A percentile compares a stretch with the other conserved stretches of the same genome.
Conservation (phyloP, 2,797 vertebrate genomes). For the Hypotaenidia okinawae region DNA sequence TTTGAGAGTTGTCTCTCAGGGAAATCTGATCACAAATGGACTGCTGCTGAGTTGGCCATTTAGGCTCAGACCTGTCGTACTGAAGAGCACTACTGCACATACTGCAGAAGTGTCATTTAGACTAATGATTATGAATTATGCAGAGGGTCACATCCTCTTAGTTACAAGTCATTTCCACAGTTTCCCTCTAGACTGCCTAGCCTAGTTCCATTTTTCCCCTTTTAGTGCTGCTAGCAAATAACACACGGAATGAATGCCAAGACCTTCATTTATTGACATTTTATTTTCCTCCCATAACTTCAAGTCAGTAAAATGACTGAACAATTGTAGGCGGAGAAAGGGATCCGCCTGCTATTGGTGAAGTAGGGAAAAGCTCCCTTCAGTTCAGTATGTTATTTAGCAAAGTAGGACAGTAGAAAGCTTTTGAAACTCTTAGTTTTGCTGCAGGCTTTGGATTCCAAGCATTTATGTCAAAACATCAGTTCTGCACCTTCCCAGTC, state of each 20-base stretch:
- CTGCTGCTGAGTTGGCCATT: conserved; percentile 69
- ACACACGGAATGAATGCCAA: conserved; percentile 64
- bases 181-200: conserved; percentile 73
- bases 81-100: conserved; percentile 66
- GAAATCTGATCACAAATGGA: conserved; percentile 68
- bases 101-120: conserved; percentile 79
- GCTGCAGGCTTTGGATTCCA: not conserved
- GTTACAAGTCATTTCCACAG: conserved; percentile 81
- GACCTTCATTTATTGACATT: conserved; percentile 72
- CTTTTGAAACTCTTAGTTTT: not conserved
- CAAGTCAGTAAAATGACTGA: not conserved
- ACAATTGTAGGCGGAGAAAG: not conserved
- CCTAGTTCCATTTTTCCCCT: conserved; percentile 20
- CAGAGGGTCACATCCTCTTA: conserved; percentile 80
- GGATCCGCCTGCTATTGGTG: not conserved
- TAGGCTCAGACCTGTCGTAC: conserved; percentile 44
- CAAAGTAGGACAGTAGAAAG: not conserved
- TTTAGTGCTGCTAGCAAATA: conserved; percentile 69
- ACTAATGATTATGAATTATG: conserved; percentile 86
- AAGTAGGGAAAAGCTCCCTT: not conserved
- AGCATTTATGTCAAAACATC: not conserved
- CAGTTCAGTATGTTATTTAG: not conserved
- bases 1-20: conserved; percentile 65
- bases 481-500: not conserved
- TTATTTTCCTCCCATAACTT: conserved; percentile 49